Evolutionary conservation across 2,797 vertebrate genomes (phyloP).

Genomic region (Siniperca scherzeri): DNA sequence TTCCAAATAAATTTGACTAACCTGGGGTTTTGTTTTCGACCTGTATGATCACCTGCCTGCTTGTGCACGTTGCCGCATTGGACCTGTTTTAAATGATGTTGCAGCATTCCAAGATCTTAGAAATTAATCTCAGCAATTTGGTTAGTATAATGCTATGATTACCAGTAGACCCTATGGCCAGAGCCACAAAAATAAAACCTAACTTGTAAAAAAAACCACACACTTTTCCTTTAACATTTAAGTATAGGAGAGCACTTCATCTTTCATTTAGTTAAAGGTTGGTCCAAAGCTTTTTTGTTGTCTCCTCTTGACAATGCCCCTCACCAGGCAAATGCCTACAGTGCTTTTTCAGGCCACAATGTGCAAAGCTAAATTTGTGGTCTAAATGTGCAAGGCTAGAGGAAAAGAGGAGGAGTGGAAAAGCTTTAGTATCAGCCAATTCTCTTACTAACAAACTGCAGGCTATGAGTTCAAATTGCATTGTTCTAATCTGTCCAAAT

Average conservation of each 20-base stretch:
- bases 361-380: conserved; percentile 4
- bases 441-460: conserved; percentile 45
- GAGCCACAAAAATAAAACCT: neutral
- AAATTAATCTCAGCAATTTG: neutral
- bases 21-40: neutral
- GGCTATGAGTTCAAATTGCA: conserved; percentile 43
- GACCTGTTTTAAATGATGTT: neutral
- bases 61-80: neutral
- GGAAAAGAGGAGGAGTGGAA: conserved; percentile 2
- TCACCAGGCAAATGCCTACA: neutral
- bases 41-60: neutral
- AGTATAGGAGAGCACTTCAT: neutral
- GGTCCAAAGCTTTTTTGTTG: neutral
- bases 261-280: neutral
- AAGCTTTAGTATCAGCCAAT: conserved; percentile 19
- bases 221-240: neutral
- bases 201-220: neutral
- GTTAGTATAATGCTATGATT: neutral
- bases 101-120: neutral
- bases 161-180: neutral
- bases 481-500: conserved; percentile 60
- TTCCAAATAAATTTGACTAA: neutral
- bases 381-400: conserved; percentile 23
- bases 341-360: neutral
- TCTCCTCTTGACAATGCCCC: neutral